Base-by-base conservation (phyloP, 2,888 invertebrate species). In the Glaucopsyche alexis region DNA sequence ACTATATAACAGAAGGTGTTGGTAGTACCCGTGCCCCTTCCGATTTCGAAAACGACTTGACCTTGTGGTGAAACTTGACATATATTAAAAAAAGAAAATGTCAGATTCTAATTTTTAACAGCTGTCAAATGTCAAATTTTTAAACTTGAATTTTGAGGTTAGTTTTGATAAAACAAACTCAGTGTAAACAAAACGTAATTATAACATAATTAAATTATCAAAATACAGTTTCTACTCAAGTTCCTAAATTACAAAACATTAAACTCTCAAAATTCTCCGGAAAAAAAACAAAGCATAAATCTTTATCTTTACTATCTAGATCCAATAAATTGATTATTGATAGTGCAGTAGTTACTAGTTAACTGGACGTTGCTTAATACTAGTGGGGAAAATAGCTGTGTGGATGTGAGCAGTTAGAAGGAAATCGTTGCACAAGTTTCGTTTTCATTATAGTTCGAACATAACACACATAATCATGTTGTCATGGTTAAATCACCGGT, bases 401-500 rank as follows among this genome's bases (percentile, higher is more conserved):
- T 69, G 47, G 49, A 69, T 47, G 29, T 67, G 42, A 67, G 67
- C 47, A 69, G 4, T 67, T 45, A 8, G 47, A 49, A 47, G 47
- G 49, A 69, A 29, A 69, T 47, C 11, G 47, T 45, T 52, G 19
- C 19, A 69, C 72, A 42, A 45, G 55, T 52, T 72, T 19, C 64
- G 47, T 67, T 45, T 42, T 69, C 52, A 55, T 42, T 55, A 69
- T 67, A 55, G 42, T 66, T 11, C 55, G 47, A 47, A 64, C 47
- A 29, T 55, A 71, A 65, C 47, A 71, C 72, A 55, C 60, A 14
- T 13, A 60, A 60, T 16, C 75, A 92, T 93, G 91, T 82, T 87
- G 80, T 82, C 87, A 72, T 88, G 88, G 87, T 79, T 93, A 52
- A 87, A 87, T 75, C 85, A 91, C 78, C 85, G 89, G 81, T 93